Conservation (phyloP, 1,140 invertebrate species). For the Cheumatopsyche charites region DNA sequence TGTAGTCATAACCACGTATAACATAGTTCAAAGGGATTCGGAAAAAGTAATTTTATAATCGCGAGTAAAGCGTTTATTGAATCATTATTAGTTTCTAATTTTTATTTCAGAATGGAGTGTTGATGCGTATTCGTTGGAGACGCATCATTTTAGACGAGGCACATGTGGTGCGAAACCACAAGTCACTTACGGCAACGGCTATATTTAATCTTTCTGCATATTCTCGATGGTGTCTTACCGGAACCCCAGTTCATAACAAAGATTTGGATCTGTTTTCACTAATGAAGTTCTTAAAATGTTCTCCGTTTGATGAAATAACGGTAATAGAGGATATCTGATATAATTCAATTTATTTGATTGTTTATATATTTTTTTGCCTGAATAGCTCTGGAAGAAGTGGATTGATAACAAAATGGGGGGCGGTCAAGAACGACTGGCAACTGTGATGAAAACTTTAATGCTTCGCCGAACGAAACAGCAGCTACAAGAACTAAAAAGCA, state of each 20-base stretch:
- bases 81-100: neutral
- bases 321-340: constrained; percentile 25
- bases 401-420: constrained; percentile 76
- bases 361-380: constrained; percentile 38
- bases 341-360: neutral
- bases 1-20: constrained; percentile 81
- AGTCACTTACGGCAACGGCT: constrained; percentile 73
- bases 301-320: constrained; percentile 83
- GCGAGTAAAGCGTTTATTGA: too few species aligned
- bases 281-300: constrained; percentile 81
- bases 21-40: constrained; percentile 66
- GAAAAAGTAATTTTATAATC: too few species aligned
- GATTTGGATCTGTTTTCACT: constrained; percentile 87
- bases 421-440: constrained; percentile 74
- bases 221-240: constrained; percentile 86
- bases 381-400: constrained; percentile 74
- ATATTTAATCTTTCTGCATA: constrained; percentile 68
- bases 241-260: constrained; percentile 95
- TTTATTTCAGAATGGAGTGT: constrained; percentile 55
- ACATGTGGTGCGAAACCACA: constrained; percentile 88
- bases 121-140: constrained; percentile 77
- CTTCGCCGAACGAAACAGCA: constrained; percentile 84
- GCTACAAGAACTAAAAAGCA: constrained; percentile 64
- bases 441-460: constrained; percentile 81
- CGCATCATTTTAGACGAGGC: constrained; percentile 93